A percentile compares a stretch with the other conserved stretches of the same genome.
phyloP scores from a whole-genome alignment of 2,113 vertebrate species.

The Aegotheles bennettii region DNA sequence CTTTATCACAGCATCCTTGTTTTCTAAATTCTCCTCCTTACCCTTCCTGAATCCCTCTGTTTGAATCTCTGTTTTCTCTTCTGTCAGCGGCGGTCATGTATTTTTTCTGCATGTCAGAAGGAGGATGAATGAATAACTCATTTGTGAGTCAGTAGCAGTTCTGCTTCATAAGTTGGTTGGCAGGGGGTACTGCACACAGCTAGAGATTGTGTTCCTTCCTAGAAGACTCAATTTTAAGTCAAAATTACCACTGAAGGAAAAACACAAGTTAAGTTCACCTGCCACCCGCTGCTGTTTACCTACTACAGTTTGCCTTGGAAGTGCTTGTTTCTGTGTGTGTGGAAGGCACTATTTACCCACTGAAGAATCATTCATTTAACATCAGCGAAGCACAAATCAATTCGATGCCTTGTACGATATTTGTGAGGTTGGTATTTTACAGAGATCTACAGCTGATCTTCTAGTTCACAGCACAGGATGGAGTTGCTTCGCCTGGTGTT shows the following conservation, averaged over 20 bases:
- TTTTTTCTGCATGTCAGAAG: slow-evolving; percentile 21
- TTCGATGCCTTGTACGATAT: background rate
- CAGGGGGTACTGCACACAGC: background rate
- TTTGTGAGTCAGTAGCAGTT: slow-evolving; percentile 32
- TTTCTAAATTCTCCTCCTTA: background rate
- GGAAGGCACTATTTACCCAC: background rate
- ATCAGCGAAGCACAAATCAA: background rate
- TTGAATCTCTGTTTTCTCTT: background rate
- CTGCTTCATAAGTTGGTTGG: slow-evolving; percentile 29
- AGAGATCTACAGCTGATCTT: background rate
- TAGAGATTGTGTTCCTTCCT: background rate
- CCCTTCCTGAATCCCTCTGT: background rate
- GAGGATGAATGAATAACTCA: slow-evolving; percentile 3
- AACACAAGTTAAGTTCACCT: background rate
- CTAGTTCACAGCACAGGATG: background rate
- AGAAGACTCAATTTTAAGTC: slow-evolving; percentile 9
- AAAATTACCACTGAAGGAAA: slow-evolving; percentile 10
- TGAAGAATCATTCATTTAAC: background rate
- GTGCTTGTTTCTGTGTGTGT: background rate
- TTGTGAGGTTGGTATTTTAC: background rate
- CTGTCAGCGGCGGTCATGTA: background rate
- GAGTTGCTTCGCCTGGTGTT: background rate
- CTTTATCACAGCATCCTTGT: background rate
- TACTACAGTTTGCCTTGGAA: background rate
- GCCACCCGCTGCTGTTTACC: background rate